These are phyloP conservation scores for Sabatieria punctata DNA, from an alignment of 2,888 invertebrate species.

Conservation along the genomic window DNA sequence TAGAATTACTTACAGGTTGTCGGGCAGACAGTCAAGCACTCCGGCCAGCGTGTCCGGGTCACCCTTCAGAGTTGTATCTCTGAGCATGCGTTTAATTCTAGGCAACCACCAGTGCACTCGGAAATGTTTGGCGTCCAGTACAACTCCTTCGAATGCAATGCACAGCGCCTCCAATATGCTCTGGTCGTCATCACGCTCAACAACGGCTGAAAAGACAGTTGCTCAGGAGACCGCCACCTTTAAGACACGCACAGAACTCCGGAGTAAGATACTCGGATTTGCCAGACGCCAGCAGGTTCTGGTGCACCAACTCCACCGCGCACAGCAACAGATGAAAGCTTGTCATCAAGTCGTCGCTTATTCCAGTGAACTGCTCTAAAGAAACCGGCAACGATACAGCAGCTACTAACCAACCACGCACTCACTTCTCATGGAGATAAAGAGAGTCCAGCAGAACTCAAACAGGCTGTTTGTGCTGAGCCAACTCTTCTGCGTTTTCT, in stretches of 20 bases:
- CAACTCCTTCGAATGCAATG: conserved; percentile 57
- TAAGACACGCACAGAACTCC: background rate
- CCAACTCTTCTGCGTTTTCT: conserved; percentile 14
- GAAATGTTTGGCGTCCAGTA: conserved; percentile 73
- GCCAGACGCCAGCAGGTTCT: background rate
- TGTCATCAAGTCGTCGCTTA: conserved; percentile 78
- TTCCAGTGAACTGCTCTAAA: conserved; percentile 64
- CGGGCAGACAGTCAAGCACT: background rate
- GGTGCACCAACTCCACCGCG: conserved; percentile 55
- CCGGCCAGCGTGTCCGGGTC: background rate
- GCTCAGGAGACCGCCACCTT: no score
- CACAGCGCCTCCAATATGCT: conserved; percentile 47
- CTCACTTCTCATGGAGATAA: conserved; percentile 52
- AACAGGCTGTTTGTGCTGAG: conserved; percentile 58
- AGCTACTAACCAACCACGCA: background rate
- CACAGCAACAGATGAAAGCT: conserved; percentile 78
- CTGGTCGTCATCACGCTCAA: conserved; percentile 1
- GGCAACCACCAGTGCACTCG: conserved; percentile 68
- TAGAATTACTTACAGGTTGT: background rate
- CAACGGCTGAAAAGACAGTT: no score
- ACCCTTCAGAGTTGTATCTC: background rate
- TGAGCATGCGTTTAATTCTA: background rate
- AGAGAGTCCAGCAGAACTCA: conserved; percentile 83
- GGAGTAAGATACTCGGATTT: background rate
- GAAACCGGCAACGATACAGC: conserved; percentile 5